These are phyloP conservation scores for Thymelicus sylvestris DNA, from an alignment of 2,888 invertebrate genomes.

Conservation along the genomic window DNA sequence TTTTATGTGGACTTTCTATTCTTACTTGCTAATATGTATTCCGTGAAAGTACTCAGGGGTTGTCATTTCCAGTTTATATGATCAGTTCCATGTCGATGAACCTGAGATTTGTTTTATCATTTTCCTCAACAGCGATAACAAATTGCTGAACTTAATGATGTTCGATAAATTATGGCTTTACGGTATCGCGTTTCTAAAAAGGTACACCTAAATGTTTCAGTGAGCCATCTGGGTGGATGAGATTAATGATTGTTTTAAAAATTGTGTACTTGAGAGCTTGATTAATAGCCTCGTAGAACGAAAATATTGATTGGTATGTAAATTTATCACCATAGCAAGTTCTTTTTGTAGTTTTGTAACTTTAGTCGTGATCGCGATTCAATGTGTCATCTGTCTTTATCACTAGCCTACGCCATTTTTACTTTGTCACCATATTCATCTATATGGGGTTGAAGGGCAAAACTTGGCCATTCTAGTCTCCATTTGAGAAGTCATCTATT, in stretches of 20 bases:
- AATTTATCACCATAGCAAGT: no score
- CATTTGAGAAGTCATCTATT: no score
- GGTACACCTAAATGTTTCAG: conserved; percentile 27
- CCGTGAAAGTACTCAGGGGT: no score
- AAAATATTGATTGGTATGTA: conserved; percentile 3
- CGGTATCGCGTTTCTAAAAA: conserved; percentile 36
- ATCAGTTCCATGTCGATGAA: conserved; percentile 4
- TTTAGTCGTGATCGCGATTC: no score
- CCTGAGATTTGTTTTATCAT: conserved; percentile 27
- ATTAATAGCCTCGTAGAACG: not conserved
- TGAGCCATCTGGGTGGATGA: conserved; percentile 14
- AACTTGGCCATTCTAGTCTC: no score
- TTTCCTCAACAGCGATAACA: conserved; percentile 28
- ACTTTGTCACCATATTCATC: no score
- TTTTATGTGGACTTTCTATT: no score
- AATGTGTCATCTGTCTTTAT: no score
- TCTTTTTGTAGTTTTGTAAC: no score
- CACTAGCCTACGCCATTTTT: no score
- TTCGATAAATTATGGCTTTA: conserved; percentile 34
- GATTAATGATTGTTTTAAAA: conserved; percentile 30
- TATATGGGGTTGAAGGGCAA: no score
- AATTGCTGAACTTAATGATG: conserved; percentile 31
- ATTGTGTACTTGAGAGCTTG: conserved; percentile 12
- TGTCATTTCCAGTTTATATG: not conserved
- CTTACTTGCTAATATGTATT: no score